Conservation (phyloP, 2,888 invertebrate species). For the Ametastegia equiseti region DNA sequence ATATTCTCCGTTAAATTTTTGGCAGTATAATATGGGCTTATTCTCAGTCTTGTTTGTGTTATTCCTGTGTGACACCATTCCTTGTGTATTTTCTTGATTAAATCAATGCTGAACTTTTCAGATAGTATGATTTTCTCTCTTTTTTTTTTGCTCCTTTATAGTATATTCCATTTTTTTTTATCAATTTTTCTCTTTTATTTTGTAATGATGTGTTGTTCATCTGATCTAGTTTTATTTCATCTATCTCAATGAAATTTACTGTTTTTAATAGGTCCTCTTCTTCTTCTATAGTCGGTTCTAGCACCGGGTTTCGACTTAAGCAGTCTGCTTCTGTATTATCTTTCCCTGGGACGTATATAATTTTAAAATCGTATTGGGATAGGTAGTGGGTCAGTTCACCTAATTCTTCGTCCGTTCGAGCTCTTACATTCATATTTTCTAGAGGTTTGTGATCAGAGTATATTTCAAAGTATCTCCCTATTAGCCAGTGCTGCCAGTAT, state of each 20-base stretch:
- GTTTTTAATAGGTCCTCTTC: constrained; percentile 53
- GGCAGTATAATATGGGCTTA: constrained; percentile 49
- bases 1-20: constrained; percentile 53
- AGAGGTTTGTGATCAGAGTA: constrained; percentile 59
- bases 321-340: constrained; percentile 56
- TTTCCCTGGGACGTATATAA: constrained; percentile 56
- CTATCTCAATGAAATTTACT: constrained; percentile 53
- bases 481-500: constrained; percentile 59
- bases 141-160: constrained; percentile 48
- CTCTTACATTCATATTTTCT: constrained; percentile 48
- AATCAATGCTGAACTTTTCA: constrained; percentile 48
- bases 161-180: constrained; percentile 47
- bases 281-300: constrained; percentile 52
- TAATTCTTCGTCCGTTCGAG: constrained; percentile 55
- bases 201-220: constrained; percentile 40
- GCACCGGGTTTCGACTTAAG: constrained; percentile 55
- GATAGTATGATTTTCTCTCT: constrained; percentile 50
- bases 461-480: constrained; percentile 57
- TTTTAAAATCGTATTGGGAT: constrained; percentile 56
- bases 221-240: constrained; percentile 54
- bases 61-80: constrained; percentile 50
- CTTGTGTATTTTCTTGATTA: constrained; percentile 50
- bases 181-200: constrained; percentile 42
- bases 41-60: constrained; percentile 48
- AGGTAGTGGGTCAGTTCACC: constrained; percentile 56